Evolutionary conservation across 2,113 vertebrate genomes (phyloP), one percentile per base, ranked within the genome.

Genomic region (Macrotus californicus): DNA sequence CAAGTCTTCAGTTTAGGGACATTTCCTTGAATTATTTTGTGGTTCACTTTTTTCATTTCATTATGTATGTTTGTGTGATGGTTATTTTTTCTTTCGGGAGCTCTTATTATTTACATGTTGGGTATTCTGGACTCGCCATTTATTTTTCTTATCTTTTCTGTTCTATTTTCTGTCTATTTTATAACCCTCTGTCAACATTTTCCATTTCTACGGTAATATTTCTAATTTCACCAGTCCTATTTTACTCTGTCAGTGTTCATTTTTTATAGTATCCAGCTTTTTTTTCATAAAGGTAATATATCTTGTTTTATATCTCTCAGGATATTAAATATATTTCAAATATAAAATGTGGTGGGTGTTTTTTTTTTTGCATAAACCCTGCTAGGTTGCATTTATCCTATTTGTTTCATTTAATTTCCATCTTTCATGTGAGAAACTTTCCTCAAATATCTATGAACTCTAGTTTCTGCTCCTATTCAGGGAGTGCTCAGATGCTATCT

Each of bases 321-420:
- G 83, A 95, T 96, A 96, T 96, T 96, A 94, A 95, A 94, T 95
- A 87, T 76, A 95, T 93, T 96, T 61, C 95, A 86, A 96, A 97
- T 96, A 84, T 97, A 96, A 91, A 89, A 76, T 87, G 39, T n/a
- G n/a, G n/a, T n/a, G n/a, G n/a, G n/a, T 83, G 46, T 56, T n/a
- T 87, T 79, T 94, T 95, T 80, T 43, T 39, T 92, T 88, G 50
- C 36, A 83, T 84, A 86, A 87, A 80, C 94, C 73, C 43, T 96
- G 2, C 83, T 93, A 83, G 67, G 24, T 93, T 80, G 16, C 61
- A 76, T 96, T 93, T 93, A n/a, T 86, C 54, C 43, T 43, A 3
- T 82, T 81, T 88, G 52, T 77, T 85, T 93, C 84, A 93, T 94
- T 95, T 75, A 46, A 93, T 95, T 87, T 92, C 59, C 69, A 69